Conservation (phyloP, 2,797 vertebrate genomes). For the Gallinago nigripennis region DNA sequence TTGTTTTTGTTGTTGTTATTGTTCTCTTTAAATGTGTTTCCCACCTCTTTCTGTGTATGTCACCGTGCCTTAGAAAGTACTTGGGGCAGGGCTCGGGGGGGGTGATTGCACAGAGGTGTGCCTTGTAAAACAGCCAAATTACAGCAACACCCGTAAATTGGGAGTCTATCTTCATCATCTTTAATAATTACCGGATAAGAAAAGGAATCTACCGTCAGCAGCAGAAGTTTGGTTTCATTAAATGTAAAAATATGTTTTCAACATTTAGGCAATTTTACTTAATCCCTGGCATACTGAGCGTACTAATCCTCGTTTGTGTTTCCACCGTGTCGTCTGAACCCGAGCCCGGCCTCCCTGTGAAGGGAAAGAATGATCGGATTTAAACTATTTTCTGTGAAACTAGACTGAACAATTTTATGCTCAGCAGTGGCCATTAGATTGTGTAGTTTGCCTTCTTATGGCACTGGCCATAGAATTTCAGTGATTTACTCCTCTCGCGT, state of each 20-base stretch:
- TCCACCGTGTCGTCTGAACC: neutral
- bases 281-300: neutral
- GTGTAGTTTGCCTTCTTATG: neutral
- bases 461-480: neutral
- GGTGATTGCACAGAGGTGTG: conserved; percentile 45
- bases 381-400: neutral
- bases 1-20: neutral
- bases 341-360: neutral
- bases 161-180: conserved; percentile 57
- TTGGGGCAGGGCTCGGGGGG: neutral
- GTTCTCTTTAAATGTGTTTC: neutral
- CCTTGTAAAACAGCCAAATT: conserved; percentile 63
- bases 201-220: conserved; percentile 49
- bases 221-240: conserved; percentile 40
- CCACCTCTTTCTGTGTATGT: neutral
- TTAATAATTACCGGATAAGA: conserved; percentile 59
- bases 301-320: conserved; percentile 37
- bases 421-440: neutral
- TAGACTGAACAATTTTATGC: neutral
- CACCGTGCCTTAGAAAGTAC: neutral
- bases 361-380: neutral
- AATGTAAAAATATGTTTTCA: conserved; percentile 57
- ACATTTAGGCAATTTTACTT: conserved; percentile 41
- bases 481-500: neutral
- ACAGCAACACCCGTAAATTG: conserved; percentile 50